phyloP scores from a whole-genome alignment of 2,113 vertebrate genomes.

The Oryctolagus cuniculus region DNA sequence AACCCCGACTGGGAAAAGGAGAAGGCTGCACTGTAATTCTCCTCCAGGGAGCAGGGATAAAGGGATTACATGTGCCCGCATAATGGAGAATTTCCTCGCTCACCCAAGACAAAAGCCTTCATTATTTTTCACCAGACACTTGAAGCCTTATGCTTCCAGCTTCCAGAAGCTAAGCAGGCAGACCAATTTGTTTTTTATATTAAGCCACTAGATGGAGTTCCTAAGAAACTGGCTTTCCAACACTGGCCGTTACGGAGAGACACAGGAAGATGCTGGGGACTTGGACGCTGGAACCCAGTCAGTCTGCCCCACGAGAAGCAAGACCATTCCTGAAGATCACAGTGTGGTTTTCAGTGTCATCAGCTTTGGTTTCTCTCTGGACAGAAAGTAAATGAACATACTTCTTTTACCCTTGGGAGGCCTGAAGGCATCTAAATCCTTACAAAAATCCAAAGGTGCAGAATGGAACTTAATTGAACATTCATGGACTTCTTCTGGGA shows the following conservation, averaged over 20 bases:
- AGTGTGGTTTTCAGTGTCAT: neutral
- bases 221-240: neutral
- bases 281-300: neutral
- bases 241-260: neutral
- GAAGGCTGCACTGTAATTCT: slow-evolving; percentile 71
- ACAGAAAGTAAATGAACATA: neutral
- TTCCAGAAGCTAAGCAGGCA: slow-evolving; percentile 36
- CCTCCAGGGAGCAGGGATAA: slow-evolving; percentile 76
- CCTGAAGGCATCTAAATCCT: neutral
- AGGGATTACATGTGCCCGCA: slow-evolving; percentile 78
- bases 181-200: neutral
- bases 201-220: slow-evolving; percentile 63
- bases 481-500: neutral
- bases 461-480: slow-evolving; percentile 4
- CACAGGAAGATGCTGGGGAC: neutral
- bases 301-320: neutral
- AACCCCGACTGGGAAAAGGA: slow-evolving; percentile 81
- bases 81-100: slow-evolving; percentile 80
- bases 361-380: neutral
- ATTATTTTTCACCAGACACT: slow-evolving; percentile 79
- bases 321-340: neutral
- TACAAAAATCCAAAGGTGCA: neutral
- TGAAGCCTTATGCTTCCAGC: slow-evolving; percentile 53
- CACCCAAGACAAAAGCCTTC: slow-evolving; percentile 81
- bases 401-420: neutral